Evolutionary conservation across 2,113 vertebrate species (phyloP), one percentile per base, ranked within the genome.

Genomic region (Microcebus griseorufus): DNA sequence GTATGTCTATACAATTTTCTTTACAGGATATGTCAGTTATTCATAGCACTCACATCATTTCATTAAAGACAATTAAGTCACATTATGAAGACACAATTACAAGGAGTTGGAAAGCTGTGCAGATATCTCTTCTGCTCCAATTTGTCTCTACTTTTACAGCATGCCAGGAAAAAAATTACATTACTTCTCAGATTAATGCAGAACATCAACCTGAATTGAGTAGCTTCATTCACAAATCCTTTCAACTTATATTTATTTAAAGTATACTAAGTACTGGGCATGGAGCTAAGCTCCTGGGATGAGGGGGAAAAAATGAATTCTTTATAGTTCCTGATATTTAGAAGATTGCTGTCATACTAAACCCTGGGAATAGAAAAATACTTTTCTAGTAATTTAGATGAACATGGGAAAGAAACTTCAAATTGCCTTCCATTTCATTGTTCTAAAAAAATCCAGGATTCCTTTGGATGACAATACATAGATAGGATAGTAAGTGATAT

Each of bases 211-310:
- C 48, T 69, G 39, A 82, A 67, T 45, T 83, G 37, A 79, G 22
- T 9, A 67, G 27, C 27, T 94, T 94, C 89, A 67, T 94, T 97
- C 78, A 86, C 67, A 96, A 96, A 92, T 22, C 9, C 58, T 94
- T 89, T 96, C 12, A 72, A 69, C 8, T 89, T 82, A 72, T 8
- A 88, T 72, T 80, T 84, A 80, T 97, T 51, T 82, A 76, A 93
- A 29, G 25, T 27, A 8, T 72, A 73, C n/a, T 53, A 70, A 91
- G 42, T 48, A 58, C 9, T 42, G 67, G 27, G 32, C 13, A 69
- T 67, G 39, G 7, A 22, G 9, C n/a, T 76, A 65, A 80, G 48
- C 11, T 75, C 60, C 27, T 75, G 11, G 42, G 42, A 27, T 64
- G 62, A 64, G 64, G 51, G 51, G 8, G 32, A 81, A 84, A 75